Percentiles rank a stretch among this genome's conserved stretches.
Evolutionary conservation across 2,888 invertebrate species (phyloP).

Genomic region (Stenoptilia bipunctidactyla): DNA sequence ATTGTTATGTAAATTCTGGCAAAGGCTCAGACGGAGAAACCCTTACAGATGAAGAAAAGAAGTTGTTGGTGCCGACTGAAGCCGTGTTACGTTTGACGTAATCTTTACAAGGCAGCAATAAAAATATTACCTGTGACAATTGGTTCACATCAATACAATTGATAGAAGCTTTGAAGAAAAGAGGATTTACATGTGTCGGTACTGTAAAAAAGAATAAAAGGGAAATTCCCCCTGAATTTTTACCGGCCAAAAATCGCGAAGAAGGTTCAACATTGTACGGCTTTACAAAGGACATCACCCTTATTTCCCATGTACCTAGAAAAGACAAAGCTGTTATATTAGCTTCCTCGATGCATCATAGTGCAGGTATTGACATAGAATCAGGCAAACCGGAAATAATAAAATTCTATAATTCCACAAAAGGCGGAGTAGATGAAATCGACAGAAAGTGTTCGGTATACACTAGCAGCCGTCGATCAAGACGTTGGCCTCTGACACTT

Average conservation of each 20-base stretch:
- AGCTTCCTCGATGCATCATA: conserved; percentile 4
- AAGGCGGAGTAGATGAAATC: conserved; percentile 7
- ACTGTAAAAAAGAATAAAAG: conserved; percentile 5
- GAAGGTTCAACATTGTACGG: conserved; percentile 6
- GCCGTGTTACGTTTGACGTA: conserved; percentile 10
- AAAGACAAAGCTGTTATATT: conserved; percentile 5
- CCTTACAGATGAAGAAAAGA: too few relatives aligned
- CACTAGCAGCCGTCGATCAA: too few relatives aligned
- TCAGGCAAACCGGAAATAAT: conserved; percentile 4
- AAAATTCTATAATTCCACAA: conserved; percentile 3
- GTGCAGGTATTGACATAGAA: neutral
- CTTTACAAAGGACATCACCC: conserved; percentile 4
- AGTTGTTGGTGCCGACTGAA: conserved; percentile 12
- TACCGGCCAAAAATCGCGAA: conserved; percentile 2
- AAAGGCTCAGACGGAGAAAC: too few relatives aligned
- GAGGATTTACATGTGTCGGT: conserved; percentile 9
- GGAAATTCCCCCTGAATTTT: conserved; percentile 8
- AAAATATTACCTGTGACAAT: conserved; percentile 11
- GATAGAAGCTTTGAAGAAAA: conserved; percentile 9
- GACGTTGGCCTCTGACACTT: too few relatives aligned
- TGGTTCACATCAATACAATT: conserved; percentile 12
- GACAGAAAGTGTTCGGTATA: conserved; percentile 5
- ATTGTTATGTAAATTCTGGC: too few relatives aligned
- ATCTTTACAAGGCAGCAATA: conserved; percentile 11
- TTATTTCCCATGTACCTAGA: conserved; percentile 6